These are phyloP conservation scores for Lepisosteus oculatus DNA, from an alignment of 2,113 vertebrate species.

Conservation along the genomic window DNA sequence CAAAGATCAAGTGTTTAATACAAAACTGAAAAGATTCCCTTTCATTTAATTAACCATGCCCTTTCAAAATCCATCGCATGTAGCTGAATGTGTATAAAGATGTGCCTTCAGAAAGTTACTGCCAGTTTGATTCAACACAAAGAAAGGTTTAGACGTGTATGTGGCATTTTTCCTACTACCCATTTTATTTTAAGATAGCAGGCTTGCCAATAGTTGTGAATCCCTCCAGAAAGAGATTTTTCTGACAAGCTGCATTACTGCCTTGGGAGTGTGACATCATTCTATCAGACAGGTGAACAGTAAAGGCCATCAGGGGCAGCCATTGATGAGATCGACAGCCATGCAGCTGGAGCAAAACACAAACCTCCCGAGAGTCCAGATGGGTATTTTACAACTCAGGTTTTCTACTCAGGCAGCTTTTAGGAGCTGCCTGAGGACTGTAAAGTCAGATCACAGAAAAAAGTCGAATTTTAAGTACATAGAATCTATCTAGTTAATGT, in stretches of 20 bases:
- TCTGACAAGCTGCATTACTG: constrained; percentile 31
- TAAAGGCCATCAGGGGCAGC: neutral
- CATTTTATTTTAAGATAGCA: too few relatives aligned
- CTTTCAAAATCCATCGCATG: too few relatives aligned
- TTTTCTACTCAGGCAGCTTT: neutral
- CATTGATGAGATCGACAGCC: constrained; percentile 8
- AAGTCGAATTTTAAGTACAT: neutral
- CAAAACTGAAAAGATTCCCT: too few relatives aligned
- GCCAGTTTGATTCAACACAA: too few relatives aligned
- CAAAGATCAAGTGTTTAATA: too few relatives aligned
- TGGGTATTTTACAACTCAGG: neutral
- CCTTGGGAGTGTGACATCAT: constrained; percentile 19
- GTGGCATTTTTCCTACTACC: too few relatives aligned
- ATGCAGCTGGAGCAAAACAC: neutral
- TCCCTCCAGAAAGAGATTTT: neutral
- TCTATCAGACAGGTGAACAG: constrained; percentile 19
- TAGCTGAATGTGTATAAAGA: too few relatives aligned
- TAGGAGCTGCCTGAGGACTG: neutral
- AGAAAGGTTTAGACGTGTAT: too few relatives aligned
- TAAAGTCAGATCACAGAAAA: neutral
- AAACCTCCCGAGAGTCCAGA: neutral
- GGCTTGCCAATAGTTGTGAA: too few relatives aligned
- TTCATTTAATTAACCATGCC: too few relatives aligned
- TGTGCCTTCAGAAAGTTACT: too few relatives aligned
- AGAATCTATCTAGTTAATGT: too few relatives aligned